Conservation (phyloP, 2,888 invertebrate species). For the Trichogramma dendrolimi region DNA sequence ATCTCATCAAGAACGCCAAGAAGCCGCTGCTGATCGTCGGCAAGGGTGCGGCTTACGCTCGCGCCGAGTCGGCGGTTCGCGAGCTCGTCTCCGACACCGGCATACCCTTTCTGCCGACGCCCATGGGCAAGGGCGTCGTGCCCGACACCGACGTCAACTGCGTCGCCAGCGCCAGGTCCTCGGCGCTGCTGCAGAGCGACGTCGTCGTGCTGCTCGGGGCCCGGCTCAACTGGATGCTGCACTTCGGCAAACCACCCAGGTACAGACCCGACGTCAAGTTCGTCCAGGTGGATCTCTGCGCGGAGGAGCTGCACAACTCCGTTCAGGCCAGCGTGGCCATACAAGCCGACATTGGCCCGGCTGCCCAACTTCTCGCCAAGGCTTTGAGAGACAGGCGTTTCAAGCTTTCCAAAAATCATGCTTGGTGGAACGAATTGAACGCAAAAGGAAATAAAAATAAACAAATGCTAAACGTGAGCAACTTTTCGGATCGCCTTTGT, state of each 20-base stretch:
- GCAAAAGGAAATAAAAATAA: constrained; percentile 71
- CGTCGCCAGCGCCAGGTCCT: constrained; percentile 82
- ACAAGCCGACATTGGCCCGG: constrained; percentile 77
- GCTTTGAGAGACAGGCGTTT: constrained; percentile 60
- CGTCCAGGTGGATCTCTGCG: constrained; percentile 83
- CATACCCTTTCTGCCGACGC: constrained; percentile 88
- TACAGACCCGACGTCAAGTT: constrained; percentile 79
- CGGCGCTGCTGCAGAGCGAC: constrained; percentile 83
- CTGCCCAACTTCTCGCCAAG: constrained; percentile 62
- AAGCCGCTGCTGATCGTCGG: constrained; percentile 87
- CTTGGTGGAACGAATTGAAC: constrained; percentile 75
- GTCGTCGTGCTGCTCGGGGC: constrained; percentile 85
- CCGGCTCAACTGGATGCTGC: constrained; percentile 94
- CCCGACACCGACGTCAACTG: constrained; percentile 67
- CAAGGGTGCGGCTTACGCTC: constrained; percentile 79
- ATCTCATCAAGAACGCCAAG: constrained; percentile 65
- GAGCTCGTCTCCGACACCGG: constrained; percentile 68
- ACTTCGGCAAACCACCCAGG: constrained; percentile 87
- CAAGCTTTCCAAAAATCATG: constrained; percentile 52
- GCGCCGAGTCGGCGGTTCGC: constrained; percentile 69
- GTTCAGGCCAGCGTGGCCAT: constrained; percentile 74
- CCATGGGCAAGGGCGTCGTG: constrained; percentile 88
- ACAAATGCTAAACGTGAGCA: constrained; percentile 62
- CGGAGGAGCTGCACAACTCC: constrained; percentile 92
- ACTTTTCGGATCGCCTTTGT: not conserved